Percentiles rank a stretch among this genome's conserved stretches.
phyloP scores from a whole-genome alignment of 2,113 vertebrate genomes.

The Melanocharis versteri region DNA sequence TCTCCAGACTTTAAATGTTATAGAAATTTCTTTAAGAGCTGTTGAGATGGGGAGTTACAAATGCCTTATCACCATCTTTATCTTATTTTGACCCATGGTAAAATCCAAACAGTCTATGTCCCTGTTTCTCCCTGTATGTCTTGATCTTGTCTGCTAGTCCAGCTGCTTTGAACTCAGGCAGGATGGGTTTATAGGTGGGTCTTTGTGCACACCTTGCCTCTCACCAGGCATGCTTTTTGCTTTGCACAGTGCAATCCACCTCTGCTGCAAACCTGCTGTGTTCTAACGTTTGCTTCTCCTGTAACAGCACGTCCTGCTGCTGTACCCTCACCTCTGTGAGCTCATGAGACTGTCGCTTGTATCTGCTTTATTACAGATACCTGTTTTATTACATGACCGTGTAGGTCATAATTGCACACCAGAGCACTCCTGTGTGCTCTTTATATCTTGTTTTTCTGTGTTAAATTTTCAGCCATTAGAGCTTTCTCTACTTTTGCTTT shows the following conservation, averaged over 20 bases:
- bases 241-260: not conserved
- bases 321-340: not conserved
- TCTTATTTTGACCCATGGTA: not conserved
- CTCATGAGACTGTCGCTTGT: not conserved
- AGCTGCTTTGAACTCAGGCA: not conserved
- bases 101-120: not conserved
- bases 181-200: not conserved
- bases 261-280: not conserved
- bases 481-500: not conserved
- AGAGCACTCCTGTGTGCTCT: not conserved
- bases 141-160: not conserved
- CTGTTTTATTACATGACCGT: not conserved
- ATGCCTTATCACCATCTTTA: not conserved
- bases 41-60: not conserved
- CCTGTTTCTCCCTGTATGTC: not conserved
- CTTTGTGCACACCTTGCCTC: not conserved
- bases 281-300: not conserved
- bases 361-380: not conserved
- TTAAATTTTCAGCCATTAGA: not conserved
- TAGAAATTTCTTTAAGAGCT: not conserved
- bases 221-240: not conserved
- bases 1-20: not conserved
- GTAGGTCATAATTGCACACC: not conserved
- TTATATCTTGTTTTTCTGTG: not conserved
- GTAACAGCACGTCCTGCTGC: not conserved